Percentiles rank a stretch among this genome's conserved stretches.
phyloP scores from a whole-genome alignment of 2,113 vertebrate genomes.

The Rhinogobius similis region DNA sequence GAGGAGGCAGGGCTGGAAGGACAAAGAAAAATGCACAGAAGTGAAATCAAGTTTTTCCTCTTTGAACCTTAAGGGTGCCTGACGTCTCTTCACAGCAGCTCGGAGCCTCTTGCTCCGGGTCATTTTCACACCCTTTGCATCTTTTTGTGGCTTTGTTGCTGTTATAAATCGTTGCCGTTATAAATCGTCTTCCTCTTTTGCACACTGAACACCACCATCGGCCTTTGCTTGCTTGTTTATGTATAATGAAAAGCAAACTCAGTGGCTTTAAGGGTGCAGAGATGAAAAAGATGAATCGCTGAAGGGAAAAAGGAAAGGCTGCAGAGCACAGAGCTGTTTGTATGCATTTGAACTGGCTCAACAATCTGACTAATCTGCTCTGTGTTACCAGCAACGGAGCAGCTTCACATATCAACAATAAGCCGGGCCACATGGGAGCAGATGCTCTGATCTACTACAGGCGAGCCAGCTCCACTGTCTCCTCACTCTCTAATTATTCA shows the following conservation, averaged over 20 bases:
- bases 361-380: constrained; percentile 27
- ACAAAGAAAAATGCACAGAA: constrained; percentile 72
- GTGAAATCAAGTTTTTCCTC: constrained; percentile 61
- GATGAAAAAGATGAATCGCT: constrained; percentile 40
- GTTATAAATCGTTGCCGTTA: constrained; percentile 16
- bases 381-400: constrained; percentile 17
- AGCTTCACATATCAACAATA: constrained; percentile 16
- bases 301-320: not conserved
- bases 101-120: constrained; percentile 27
- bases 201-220: not conserved
- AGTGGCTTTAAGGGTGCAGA: constrained; percentile 17
- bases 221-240: constrained; percentile 45
- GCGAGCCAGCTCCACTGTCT: not conserved
- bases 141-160: constrained; percentile 35
- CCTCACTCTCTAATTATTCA: not conserved
- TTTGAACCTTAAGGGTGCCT: constrained; percentile 51
- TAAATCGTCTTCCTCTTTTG: constrained; percentile 13
- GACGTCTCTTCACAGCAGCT: constrained; percentile 52
- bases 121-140: constrained; percentile 25
- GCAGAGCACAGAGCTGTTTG: constrained; percentile 2
- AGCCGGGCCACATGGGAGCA: constrained; percentile 10
- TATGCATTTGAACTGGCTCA: constrained; percentile 25
- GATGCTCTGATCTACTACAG: constrained; percentile 21
- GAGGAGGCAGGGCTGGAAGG: constrained; percentile 44
- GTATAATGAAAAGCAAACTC: constrained; percentile 37